Evolutionary conservation across 2,113 vertebrate species (phyloP).

Genomic region (Saccopteryx leptura): DNA sequence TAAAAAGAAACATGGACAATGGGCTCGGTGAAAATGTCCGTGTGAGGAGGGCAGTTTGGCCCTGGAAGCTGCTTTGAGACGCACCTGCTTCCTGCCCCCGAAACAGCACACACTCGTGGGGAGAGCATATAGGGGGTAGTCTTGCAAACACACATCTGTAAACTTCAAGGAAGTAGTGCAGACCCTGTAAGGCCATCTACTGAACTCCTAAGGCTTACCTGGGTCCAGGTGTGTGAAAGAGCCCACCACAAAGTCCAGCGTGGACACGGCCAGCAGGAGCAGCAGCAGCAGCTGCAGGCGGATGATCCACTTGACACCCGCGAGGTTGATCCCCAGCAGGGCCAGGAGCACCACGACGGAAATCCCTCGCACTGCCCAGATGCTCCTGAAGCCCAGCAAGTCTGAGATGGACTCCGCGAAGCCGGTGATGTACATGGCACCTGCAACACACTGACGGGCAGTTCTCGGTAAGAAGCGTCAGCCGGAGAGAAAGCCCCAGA

Average conservation of each 20-base stretch:
- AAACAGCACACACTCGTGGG: fast-evolving
- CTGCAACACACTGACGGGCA: slow-evolving; percentile 95
- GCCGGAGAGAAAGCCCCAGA: not conserved
- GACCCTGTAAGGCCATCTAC: not conserved
- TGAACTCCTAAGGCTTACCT: slow-evolving; percentile 87
- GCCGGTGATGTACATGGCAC: slow-evolving; percentile 98
- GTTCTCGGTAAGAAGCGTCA: not conserved
- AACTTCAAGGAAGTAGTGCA: not conserved
- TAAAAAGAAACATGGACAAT: not conserved
- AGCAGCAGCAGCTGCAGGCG: slow-evolving; percentile 96
- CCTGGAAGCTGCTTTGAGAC: not conserved
- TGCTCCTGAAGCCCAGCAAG: slow-evolving; percentile 91
- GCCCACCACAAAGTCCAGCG: slow-evolving; percentile 96
- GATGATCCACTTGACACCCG: slow-evolving; percentile 98
- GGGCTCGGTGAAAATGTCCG: not conserved
- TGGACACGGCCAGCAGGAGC: slow-evolving; percentile 94
- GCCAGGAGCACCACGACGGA: slow-evolving; percentile 93
- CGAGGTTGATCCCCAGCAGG: slow-evolving; percentile 97
- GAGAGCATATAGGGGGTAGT: fast-evolving
- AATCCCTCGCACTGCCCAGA: slow-evolving; percentile 95
- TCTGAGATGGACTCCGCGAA: slow-evolving; percentile 96
- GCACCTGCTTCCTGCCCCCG: not conserved
- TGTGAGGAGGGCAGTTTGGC: not conserved
- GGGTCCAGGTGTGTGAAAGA: slow-evolving; percentile 97
- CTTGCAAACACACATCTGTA: not conserved